Conservation (phyloP, 2,888 invertebrate genomes). For the Parasteatoda lunata region DNA sequence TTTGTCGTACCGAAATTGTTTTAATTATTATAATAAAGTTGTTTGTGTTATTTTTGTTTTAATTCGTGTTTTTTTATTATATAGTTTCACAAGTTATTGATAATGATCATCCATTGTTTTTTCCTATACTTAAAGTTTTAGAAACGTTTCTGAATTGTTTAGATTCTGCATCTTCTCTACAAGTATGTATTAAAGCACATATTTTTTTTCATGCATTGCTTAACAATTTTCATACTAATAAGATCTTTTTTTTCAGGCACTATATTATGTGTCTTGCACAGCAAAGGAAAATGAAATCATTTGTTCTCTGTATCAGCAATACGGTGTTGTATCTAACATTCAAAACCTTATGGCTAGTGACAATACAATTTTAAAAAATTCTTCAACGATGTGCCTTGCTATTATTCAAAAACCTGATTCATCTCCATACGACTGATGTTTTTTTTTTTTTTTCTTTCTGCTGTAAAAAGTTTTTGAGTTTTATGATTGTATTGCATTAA, state of each 20-base stretch:
- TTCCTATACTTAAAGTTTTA: not conserved
- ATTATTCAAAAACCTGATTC: not conserved
- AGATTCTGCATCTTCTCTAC: not conserved
- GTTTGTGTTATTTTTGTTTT: not conserved
- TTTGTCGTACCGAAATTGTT: too few relatives aligned
- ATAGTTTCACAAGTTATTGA: not conserved
- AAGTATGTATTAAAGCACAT: not conserved
- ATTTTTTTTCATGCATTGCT: not conserved
- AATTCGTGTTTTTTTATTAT: not conserved
- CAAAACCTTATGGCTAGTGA: not conserved
- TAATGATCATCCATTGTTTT: not conserved
- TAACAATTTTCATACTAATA: not conserved
- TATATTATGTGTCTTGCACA: not conserved
- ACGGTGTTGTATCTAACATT: not conserved
- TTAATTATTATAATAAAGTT: too few relatives aligned
- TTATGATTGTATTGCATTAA: too few relatives aligned
- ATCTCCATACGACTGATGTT: too few relatives aligned
- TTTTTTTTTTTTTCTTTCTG: too few relatives aligned
- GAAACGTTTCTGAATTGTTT: not conserved
- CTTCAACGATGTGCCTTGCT: not conserved
- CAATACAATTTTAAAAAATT: not conserved
- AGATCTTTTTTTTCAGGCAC: not conserved
- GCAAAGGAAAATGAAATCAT: not conserved
- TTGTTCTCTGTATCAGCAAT: not conserved
- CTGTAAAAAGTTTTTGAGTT: too few relatives aligned